Evolutionary conservation across 2,888 invertebrate genomes (phyloP).

Genomic region (Cistogaster globosa): DNA sequence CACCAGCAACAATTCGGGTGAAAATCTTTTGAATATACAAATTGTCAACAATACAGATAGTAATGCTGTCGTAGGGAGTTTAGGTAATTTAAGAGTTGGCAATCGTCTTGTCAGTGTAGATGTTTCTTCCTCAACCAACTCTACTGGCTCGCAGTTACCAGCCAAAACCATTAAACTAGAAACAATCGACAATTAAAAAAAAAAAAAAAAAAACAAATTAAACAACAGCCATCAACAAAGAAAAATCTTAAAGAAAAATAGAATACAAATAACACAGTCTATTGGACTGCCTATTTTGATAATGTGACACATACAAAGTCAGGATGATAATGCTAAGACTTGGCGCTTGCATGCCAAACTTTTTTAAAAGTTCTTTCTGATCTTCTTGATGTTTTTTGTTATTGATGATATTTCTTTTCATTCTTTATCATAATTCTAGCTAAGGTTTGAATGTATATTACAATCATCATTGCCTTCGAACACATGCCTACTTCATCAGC

Average conservation of each 20-base stretch:
- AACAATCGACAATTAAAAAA: constrained; percentile 74
- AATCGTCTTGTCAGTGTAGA: constrained; percentile 65
- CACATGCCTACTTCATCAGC: too few species aligned
- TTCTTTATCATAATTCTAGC: too few species aligned
- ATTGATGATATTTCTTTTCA: too few species aligned
- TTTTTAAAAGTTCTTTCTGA: too few species aligned
- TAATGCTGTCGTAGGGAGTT: constrained; percentile 61
- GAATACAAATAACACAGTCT: too few species aligned
- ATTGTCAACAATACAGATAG: constrained; percentile 74
- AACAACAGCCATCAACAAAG: not conserved
- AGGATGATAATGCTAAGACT: too few species aligned
- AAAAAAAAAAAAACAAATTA: constrained; percentile 16
- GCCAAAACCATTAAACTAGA: constrained; percentile 79
- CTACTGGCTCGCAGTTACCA: constrained; percentile 65
- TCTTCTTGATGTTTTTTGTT: too few species aligned
- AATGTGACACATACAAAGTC: too few species aligned
- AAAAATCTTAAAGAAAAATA: not conserved
- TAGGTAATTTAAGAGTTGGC: constrained; percentile 52
- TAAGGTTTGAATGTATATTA: too few species aligned
- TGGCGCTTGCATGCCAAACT: too few species aligned
- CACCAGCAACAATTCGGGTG: constrained; percentile 3
- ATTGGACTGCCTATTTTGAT: too few species aligned
- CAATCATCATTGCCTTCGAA: too few species aligned
- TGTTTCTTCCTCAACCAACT: constrained; percentile 19
- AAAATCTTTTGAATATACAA: constrained; percentile 74